Base-by-base conservation (phyloP, 2,113 vertebrate species). In the Ictidomys tridecemlineatus region DNA sequence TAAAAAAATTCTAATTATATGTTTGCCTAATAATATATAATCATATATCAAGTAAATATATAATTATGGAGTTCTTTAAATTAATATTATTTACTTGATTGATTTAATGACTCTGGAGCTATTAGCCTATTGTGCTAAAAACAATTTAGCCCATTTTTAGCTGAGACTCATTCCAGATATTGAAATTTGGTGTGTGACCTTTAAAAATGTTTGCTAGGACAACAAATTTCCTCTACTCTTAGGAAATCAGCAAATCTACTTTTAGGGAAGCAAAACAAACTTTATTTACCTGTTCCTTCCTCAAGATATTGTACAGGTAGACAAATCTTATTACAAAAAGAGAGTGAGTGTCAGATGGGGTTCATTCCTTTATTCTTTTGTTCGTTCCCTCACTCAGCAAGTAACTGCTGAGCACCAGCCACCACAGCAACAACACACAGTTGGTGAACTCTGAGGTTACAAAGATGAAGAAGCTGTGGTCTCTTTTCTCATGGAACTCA, bases 1-100 rank as follows among this genome's bases (percentile, higher is more conserved):
- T 86, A 84, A 73, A 91, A 91, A 91, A 95, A 95, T 95, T 96
- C 79, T 98, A 98, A 98, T 97, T 97, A 90, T 11, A 0, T 97
- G 91, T 97, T 96, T 98, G 93, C 91, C 95, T 95, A 96, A 77
- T 97, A 84, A 89, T 93, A 72, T 96, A 70, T 98, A 98, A 98
- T 98, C 98, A 98, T 18, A 95, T 93, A 85, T 95, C 85, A 94
- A 74, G 96, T 96, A 98, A 98, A 98, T 96, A 92, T 93, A 82
- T 98, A 98, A 98, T 98, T 98, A 98, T 53, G 77, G 94, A 24
- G 77, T 69, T 70, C 89, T 98, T 96, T 97, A 97, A 97, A 96
- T 94, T 96, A 96, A 14, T 97, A 91, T 97, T 98, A 97, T 98
- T 98, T 97, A 73, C 94, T 93, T 94, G 97, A 95, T 89, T 89